These are phyloP conservation scores for Lonchura striata DNA, from an alignment of 2,113 vertebrate genomes.

Conservation along the genomic window DNA sequence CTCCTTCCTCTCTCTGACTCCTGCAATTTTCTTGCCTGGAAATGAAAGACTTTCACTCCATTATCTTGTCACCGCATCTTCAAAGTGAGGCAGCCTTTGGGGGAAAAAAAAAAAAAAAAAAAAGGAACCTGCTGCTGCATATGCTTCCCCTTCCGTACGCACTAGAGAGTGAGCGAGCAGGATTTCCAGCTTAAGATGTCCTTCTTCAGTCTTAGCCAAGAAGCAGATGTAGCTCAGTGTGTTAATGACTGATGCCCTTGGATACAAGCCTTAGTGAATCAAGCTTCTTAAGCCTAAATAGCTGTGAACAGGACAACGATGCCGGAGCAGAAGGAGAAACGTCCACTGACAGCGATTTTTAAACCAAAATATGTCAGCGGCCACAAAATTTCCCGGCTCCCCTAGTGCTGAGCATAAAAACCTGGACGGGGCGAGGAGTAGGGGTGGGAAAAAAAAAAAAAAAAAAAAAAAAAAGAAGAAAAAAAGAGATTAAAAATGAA, in stretches of 20 bases:
- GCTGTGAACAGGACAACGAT: slow-evolving; percentile 34
- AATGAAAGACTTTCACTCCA: slow-evolving; percentile 63
- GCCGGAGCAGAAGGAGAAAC: background rate
- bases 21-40: slow-evolving; percentile 50
- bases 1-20: slow-evolving; percentile 36
- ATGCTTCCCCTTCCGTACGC: slow-evolving; percentile 31
- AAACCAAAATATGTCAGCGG: background rate
- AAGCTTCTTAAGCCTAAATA: slow-evolving; percentile 60
- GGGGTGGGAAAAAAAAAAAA: no score
- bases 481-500: background rate
- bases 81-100: slow-evolving; percentile 40
- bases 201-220: slow-evolving; percentile 67
- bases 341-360: background rate
- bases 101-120: background rate
- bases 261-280: slow-evolving; percentile 64
- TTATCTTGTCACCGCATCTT: slow-evolving; percentile 71
- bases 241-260: slow-evolving; percentile 78
- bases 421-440: background rate
- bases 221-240: slow-evolving; percentile 82
- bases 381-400: background rate
- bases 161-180: slow-evolving; percentile 39
- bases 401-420: background rate
- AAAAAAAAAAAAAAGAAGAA: no score
- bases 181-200: slow-evolving; percentile 70
- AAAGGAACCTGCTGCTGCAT: slow-evolving; percentile 40